phyloP scores from a whole-genome alignment of 1,140 invertebrate species.

The Drosophila kikkawai region DNA sequence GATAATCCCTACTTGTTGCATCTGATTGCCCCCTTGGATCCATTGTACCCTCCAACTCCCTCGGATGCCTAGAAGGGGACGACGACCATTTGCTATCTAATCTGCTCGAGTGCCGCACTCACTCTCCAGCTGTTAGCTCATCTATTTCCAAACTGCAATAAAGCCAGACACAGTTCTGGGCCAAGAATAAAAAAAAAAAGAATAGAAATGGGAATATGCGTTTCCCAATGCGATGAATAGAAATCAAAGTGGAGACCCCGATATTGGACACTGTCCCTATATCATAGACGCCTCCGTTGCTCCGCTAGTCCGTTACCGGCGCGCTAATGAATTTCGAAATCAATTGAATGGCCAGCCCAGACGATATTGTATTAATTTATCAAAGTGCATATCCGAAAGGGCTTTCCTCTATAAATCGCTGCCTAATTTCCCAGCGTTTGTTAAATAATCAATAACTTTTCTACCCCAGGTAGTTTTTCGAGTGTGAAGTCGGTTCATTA shows the following conservation, averaged over 20 bases:
- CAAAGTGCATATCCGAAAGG: constrained; percentile 68
- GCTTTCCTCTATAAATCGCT: constrained; percentile 77
- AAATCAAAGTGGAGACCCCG: constrained; percentile 45
- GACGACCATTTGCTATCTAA: constrained; percentile 72
- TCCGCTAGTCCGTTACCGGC: constrained; percentile 45
- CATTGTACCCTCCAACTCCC: constrained; percentile 12
- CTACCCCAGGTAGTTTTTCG: constrained; percentile 35
- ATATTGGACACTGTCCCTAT: constrained; percentile 39
- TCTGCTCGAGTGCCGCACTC: constrained; percentile 72
- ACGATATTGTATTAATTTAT: constrained; percentile 80
- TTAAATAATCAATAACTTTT: constrained; percentile 79
- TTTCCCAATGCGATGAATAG: constrained; percentile 48
- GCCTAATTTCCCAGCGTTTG: constrained; percentile 78
- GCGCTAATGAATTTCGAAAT: constrained; percentile 78
- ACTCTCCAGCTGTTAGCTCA: constrained; percentile 81
- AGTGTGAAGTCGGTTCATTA: constrained; percentile 79
- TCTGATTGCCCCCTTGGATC: constrained; percentile 41
- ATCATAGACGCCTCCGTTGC: constrained; percentile 48
- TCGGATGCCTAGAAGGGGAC: constrained; percentile 32
- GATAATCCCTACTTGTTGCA: constrained; percentile 57
- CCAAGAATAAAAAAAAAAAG: constrained; percentile 17
- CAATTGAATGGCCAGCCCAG: constrained; percentile 70
- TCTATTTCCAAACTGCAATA: constrained; percentile 79
- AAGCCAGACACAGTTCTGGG: constrained; percentile 57
- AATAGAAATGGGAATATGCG: constrained; percentile 31